Conservation (phyloP, 2,113 vertebrate species). For the Mesoclemmys tuberculata region DNA sequence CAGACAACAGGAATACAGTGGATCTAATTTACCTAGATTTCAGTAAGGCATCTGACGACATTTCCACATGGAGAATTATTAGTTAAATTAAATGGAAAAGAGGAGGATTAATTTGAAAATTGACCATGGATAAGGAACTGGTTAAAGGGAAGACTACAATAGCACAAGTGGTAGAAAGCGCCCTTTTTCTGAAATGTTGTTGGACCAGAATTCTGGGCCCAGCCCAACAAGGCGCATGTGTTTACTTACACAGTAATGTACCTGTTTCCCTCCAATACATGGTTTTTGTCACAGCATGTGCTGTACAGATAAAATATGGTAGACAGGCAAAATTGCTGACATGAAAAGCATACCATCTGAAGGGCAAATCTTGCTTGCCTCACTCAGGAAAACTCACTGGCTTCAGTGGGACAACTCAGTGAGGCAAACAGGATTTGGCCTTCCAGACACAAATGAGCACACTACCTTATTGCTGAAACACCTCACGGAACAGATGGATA, state of each 20-base stretch:
- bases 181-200: background rate
- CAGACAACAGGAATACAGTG: too few relatives aligned
- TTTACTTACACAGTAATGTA: background rate
- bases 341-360: background rate
- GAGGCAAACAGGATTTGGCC: background rate
- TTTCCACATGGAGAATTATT: too few relatives aligned
- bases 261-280: background rate
- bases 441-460: background rate
- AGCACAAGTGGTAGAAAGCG: background rate
- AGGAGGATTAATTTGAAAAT: too few relatives aligned
- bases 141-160: too few relatives aligned
- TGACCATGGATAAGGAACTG: too few relatives aligned
- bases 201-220: background rate
- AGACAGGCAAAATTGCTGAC: background rate
- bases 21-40: too few relatives aligned
- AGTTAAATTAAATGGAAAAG: too few relatives aligned
- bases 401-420: background rate
- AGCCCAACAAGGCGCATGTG: background rate
- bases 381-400: background rate
- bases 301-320: background rate
- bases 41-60: too few relatives aligned
- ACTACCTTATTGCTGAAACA: rapidly evolving
- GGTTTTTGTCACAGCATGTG: background rate
- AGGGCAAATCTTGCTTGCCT: background rate
- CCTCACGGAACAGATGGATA: background rate